Base-by-base conservation (phyloP, 2,797 vertebrate species). In the Brachymystax lenok region DNA sequence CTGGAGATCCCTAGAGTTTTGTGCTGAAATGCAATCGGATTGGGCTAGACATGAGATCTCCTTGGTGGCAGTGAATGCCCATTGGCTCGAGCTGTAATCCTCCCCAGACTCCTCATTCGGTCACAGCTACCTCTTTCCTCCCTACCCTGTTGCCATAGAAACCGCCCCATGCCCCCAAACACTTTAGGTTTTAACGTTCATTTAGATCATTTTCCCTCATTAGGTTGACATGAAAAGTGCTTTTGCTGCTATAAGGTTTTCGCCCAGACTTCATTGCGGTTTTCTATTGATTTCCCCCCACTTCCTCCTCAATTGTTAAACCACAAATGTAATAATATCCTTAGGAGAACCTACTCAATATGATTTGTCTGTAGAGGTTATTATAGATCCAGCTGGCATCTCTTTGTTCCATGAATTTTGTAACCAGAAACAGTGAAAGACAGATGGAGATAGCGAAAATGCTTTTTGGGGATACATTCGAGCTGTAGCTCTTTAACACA, bases 401-500 rank as follows among this genome's bases (percentile, higher is more conserved):
- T 7, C 64, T 30, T 67, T 33, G 64, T 67, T 67, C 64, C 5
- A 59, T 71, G 35, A 13, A 56, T 21, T 13, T 12, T 46, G 40
- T 2, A 76, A 69, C 19, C 16, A 74, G 35, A 66, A 13, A 33
- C 6, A 14, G 69, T 17, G 75, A 63, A 8, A 71, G 66, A 40
- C 52, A 69, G 61, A 78, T n/a, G 64, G 8, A 68, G 46, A 46
- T 19, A 35, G 46, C 2, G 35, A 14, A 69, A n/a, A 27, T 1
- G n/a, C n/a, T 21, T 61, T 61, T 21, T 61, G 56, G 56, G 56
- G 8, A 73, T 52, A 70, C 59, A 56, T 74, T 21, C 33, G 73
- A 74, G 76, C 56, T 79, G 74, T 75, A 24, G 46, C 73, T 79
- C 81, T 87, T 90, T 82, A 78, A 84, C 80, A 89, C 84, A 79